Evolutionary conservation across 2,888 invertebrate genomes (phyloP).

Genomic region (Chydorus sphaericus): DNA sequence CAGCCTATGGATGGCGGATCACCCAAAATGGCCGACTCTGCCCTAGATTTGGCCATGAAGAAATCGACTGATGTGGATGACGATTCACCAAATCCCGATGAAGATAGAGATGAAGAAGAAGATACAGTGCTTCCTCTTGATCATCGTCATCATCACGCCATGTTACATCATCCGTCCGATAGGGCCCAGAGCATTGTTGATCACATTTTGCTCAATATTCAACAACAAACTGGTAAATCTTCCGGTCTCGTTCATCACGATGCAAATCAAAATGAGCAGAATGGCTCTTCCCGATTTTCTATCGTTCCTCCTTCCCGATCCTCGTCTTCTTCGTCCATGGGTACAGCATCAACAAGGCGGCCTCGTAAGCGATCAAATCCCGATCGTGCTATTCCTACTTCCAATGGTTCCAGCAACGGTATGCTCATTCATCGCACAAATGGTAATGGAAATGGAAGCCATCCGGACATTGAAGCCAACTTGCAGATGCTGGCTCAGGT

Average conservation of each 20-base stretch:
- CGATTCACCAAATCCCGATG: neutral
- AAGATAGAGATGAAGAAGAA: neutral
- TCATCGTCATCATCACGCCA: no score
- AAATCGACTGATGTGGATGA: no score
- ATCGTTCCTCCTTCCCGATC: neutral
- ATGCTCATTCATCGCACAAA: neutral
- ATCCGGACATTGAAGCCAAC: slow-evolving; percentile 1
- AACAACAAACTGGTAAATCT: neutral
- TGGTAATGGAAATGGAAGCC: neutral
- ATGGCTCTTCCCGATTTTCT: neutral
- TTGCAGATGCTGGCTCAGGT: slow-evolving; percentile 11
- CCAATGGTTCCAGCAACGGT: neutral
- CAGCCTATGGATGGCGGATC: neutral
- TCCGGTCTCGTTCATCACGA: neutral
- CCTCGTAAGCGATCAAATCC: slow-evolving; percentile 13
- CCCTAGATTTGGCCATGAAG: slow-evolving; percentile 14
- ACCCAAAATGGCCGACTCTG: slow-evolving; percentile 12
- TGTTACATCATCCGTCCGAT: no score
- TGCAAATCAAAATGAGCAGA: slow-evolving; percentile 3
- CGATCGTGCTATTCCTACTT: slow-evolving; percentile 12
- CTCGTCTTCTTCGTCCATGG: neutral
- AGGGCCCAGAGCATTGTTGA: slow-evolving; percentile 4
- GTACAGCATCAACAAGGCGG: neutral
- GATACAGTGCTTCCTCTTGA: neutral
- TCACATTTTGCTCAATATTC: neutral